Base-by-base conservation (phyloP, 2,888 invertebrate genomes). In the Hipparchia sbordonii region DNA sequence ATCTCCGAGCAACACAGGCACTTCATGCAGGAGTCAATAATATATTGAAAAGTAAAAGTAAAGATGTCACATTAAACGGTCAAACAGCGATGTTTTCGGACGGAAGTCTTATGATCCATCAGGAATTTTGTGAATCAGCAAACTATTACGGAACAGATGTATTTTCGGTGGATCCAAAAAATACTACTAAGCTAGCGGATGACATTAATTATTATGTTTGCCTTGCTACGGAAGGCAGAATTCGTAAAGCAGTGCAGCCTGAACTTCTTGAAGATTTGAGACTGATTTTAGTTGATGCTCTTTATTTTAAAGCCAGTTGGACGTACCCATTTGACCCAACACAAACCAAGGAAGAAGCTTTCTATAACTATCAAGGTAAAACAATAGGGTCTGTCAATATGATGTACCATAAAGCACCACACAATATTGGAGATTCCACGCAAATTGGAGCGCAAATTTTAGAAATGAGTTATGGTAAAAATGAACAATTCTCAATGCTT, bases 261-360 rank as follows among this genome's bases (percentile, higher is more conserved):
- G 94, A 86, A 46, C 80, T 85, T 39, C 80, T 93, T 57, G 85
- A 92, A 65, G 85, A 92, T 71, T 78, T 93, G 33, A 82, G 94
- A 70, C 89, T 97, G 84, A 93, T 97, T 52, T 84, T 97, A 78
- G 92, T 96, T 0, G 96, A 96, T 71, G 95, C 96, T 0, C 87
- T 97, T 13, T 96, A 94, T 82, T 97, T 97, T 82, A 96, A 96
- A 89, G 97, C 96, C 0, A 94, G 94, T 75, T 97, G 97, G 97
- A 95, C 95, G 70, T 85, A 90, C 57, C 96, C 96, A 0, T 96
- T 96, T 77, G 95, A 96, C 77, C 80, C 84, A 0, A 89, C 94
- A 0, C 88, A 91, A 10, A 96, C 96, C 0, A 92, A 84, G 59
- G 80, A 83, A 10, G 95, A 95, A 79, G 80, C 90, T 0, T 96